A percentile compares a stretch with the other conserved stretches of the same genome.
Conservation (phyloP, 2,797 vertebrate genomes). For the Hozukius guyotensis region DNA sequence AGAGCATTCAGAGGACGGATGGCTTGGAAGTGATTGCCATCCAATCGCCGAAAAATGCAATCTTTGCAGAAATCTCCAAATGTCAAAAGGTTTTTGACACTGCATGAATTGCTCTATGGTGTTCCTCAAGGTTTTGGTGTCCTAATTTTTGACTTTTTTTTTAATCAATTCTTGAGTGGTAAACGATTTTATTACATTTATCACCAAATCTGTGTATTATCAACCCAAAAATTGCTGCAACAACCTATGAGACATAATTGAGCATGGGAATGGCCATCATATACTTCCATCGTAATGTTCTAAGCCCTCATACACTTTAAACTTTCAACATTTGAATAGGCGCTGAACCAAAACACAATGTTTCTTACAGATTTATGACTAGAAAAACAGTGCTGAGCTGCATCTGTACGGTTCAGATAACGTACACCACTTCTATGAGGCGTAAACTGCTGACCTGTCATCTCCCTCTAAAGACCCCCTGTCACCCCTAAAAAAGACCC, state of each 20-base stretch:
- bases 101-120: no score
- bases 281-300: not conserved
- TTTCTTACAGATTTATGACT: not conserved
- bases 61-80: not conserved
- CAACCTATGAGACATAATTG: not conserved
- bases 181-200: not conserved
- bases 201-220: no score
- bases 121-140: not conserved
- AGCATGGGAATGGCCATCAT: not conserved
- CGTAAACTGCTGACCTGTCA: not conserved
- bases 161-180: not conserved
- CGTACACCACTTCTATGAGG: not conserved
- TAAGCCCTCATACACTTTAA: not conserved
- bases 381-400: not conserved
- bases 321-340: not conserved
- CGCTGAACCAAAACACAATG: not conserved
- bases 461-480: not conserved
- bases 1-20: not conserved
- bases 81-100: not conserved
- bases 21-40: not conserved
- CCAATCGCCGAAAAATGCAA: rapidly evolving
- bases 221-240: not conserved
- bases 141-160: not conserved
- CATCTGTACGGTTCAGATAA: not conserved
- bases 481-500: not conserved